Conservation (phyloP, 37 sponge, comb jelly and placozoan species). For the Hexactinellida sp. region DNA sequence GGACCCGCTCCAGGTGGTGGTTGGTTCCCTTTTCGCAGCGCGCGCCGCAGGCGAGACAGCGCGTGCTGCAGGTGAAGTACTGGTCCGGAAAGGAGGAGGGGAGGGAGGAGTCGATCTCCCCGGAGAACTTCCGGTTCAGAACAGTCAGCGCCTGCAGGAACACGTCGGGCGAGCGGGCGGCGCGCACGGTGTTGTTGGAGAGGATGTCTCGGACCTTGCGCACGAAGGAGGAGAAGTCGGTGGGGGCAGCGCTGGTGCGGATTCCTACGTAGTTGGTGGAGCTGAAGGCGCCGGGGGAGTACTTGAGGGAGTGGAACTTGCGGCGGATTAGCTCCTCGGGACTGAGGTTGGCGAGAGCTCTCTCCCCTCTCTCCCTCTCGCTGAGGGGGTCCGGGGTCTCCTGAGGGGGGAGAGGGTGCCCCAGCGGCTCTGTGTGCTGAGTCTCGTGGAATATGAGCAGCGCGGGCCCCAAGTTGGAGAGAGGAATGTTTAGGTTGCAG, state of each 20-base stretch:
- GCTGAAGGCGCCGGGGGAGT: conserved; percentile 53
- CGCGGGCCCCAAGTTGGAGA: conserved; percentile 64
- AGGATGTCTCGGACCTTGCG: conserved; percentile 35
- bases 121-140: conserved; percentile 65
- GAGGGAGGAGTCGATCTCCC: conserved; percentile 28
- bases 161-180: conserved; percentile 34
- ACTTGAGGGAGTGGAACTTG: conserved; percentile 40
- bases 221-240: conserved; percentile 49
- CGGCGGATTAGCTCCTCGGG: conserved; percentile 46
- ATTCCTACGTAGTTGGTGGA: conserved; percentile 67
- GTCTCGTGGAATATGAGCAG: conserved; percentile 85
- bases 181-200: conserved; percentile 47
- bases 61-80: conserved; percentile 66
- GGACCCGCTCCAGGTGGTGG: conserved; percentile 40
- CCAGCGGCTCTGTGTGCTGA: conserved; percentile 59
- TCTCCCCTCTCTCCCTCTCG: not conserved
- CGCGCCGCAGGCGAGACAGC: conserved; percentile 55
- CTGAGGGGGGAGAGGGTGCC: conserved; percentile 6
- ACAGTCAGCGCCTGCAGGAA: conserved; percentile 48
- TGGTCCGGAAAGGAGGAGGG: conserved; percentile 63
- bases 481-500: conserved; percentile 33
- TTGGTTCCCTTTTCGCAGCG: conserved; percentile 62
- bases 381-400: not conserved
- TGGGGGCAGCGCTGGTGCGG: conserved; percentile 32
- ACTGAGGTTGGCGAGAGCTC: conserved; percentile 22